Evolutionary conservation across 2,888 invertebrate species (phyloP), one percentile per base, ranked within the genome.

Genomic region (Piscicola geometra): DNA sequence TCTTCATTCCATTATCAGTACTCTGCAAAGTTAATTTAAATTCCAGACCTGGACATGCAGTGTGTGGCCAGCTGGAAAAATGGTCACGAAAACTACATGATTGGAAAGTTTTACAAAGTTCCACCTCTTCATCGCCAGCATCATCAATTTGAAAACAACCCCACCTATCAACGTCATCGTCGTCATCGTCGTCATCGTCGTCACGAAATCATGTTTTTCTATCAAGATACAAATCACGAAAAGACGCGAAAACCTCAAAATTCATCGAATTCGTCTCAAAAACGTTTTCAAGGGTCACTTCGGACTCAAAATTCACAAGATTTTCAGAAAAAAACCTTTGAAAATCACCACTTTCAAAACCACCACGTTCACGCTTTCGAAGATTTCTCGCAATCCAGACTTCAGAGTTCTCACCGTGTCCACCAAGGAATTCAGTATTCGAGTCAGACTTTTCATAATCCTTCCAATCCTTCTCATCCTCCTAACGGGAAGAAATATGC

Each of bases 11-110:
- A n/a, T n/a, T n/a, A n/a, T n/a, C n/a, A n/a, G n/a, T n/a, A n/a
- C n/a, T n/a, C n/a, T n/a, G n/a, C n/a, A n/a, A n/a, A n/a, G n/a
- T n/a, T n/a, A n/a, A n/a, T n/a, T n/a, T n/a, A n/a, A n/a, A n/a
- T 41, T 15, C 12, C 73, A 73, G 73, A 21, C 21, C 33, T 41
- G 21, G 35, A 60, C 18, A 73, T 73, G 73, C 56, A 60, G 64
- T 73, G 73, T 52, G 30, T 73, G 73, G 73, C 64, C 3, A 33
- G 18, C n/a, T 73, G 73, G 73, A 28, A 64, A n/a, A 36, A 73
- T 32, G 35, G 33, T 1, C 52, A 56, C 0, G 32, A 73, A 15
- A 56, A 52, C 28, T 73, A 33, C 64, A 60, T 73, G 64, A 36
- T 73, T 36, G 73, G 73, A 60, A 60, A 32, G 33, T 64, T 73